phyloP scores from a whole-genome alignment of 2,797 vertebrate species.

The Amphiprion clarkii region DNA sequence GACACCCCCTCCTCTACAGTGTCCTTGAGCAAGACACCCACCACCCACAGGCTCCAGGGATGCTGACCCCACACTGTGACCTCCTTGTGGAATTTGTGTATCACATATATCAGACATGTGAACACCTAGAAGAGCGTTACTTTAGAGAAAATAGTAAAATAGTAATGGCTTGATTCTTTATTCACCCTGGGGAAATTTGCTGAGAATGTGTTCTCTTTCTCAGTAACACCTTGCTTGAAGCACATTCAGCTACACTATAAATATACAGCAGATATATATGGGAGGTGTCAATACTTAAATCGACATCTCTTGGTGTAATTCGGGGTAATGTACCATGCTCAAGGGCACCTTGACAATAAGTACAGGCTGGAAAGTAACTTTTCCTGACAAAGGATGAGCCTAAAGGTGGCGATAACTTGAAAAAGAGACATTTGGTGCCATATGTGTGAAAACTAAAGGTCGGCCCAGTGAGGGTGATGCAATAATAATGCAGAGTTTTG shows the following conservation, averaged over 20 bases:
- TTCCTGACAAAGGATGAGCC: neutral
- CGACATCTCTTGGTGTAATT: neutral
- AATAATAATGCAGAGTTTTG: too few relatives aligned
- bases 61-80: constrained; percentile 54
- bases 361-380: neutral
- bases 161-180: constrained; percentile 43
- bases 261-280: neutral
- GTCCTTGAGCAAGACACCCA: constrained; percentile 44
- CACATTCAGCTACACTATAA: neutral
- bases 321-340: neutral
- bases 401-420: neutral
- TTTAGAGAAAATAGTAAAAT: constrained; percentile 48
- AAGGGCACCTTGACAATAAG: neutral
- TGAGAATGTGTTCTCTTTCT: constrained; percentile 54
- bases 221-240: constrained; percentile 26
- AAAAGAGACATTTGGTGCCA: neutral
- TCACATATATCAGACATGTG: constrained; percentile 43
- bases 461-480: neutral
- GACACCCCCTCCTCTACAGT: neutral
- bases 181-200: constrained; percentile 60
- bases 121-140: constrained; percentile 34
- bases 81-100: constrained; percentile 56
- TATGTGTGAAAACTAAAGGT: neutral
- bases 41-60: constrained; percentile 42
- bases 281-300: neutral